These are phyloP conservation scores for Nebria salina DNA, from an alignment of 2,888 invertebrate species.

Conservation along the genomic window DNA sequence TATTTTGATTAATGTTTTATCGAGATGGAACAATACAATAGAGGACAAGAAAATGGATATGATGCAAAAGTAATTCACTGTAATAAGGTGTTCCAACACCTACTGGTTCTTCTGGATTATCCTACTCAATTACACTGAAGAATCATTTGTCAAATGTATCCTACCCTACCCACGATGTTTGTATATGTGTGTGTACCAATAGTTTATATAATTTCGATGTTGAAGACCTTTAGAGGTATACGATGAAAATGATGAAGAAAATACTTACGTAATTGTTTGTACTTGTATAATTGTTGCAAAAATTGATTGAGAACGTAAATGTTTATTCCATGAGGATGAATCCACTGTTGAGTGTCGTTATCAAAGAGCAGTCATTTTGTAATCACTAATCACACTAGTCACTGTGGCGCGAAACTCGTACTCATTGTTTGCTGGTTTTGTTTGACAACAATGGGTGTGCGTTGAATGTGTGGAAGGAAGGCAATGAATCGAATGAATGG, in stretches of 20 bases:
- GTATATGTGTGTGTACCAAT: background rate
- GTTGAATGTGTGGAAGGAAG: background rate
- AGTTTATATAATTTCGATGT: background rate
- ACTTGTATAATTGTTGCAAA: background rate
- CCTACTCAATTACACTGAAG: background rate
- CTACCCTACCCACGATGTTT: background rate
- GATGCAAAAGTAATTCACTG: background rate
- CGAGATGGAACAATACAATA: background rate
- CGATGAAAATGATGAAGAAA: background rate
- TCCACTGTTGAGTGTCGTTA: background rate
- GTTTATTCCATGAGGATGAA: background rate
- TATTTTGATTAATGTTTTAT: background rate
- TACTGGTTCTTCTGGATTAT: background rate
- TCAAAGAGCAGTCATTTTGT: background rate
- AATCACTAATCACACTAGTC: background rate
- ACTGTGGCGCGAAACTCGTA: slow-evolving; percentile 6
- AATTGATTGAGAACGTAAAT: background rate
- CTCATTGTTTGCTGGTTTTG: background rate
- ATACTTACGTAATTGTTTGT: background rate
- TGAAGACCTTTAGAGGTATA: background rate
- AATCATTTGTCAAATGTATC: background rate
- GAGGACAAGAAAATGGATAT: background rate
- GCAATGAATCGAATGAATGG: slow-evolving; percentile 16
- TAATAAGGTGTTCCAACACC: slow-evolving; percentile 12
- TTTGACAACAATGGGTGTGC: background rate